Evolutionary conservation across 2,113 vertebrate genomes (phyloP).

Genomic region (Seriola dumerili): DNA sequence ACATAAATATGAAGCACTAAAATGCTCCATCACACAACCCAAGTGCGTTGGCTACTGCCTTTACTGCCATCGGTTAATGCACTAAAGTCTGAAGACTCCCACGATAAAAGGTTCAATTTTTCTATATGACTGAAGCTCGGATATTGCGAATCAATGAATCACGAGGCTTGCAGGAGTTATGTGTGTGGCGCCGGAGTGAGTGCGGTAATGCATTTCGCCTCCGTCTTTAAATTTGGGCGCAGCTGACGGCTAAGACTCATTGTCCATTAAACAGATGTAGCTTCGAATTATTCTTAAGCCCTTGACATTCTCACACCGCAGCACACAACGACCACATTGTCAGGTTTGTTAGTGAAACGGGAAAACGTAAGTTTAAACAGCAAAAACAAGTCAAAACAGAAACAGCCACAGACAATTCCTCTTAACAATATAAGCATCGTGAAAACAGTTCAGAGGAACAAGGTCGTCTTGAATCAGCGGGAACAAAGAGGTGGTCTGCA

Average conservation of each 20-base stretch:
- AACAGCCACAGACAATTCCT: background rate
- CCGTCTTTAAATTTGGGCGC: background rate
- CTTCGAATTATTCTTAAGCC: background rate
- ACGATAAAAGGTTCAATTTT: background rate
- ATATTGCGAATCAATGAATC: constrained; percentile 15
- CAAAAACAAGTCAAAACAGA: background rate
- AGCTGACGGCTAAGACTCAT: background rate
- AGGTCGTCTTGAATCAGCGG: background rate
- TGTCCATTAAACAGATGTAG: background rate
- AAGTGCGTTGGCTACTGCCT: background rate
- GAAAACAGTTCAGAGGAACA: background rate
- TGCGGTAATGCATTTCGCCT: background rate
- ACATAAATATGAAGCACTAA: constrained; percentile 24
- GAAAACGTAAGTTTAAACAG: background rate
- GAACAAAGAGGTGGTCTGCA: background rate
- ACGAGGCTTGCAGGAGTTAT: background rate
- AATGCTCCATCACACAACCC: background rate
- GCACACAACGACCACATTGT: background rate
- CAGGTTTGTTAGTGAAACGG: background rate
- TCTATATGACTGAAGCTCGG: background rate
- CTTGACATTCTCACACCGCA: background rate
- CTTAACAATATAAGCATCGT: background rate
- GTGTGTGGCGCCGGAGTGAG: background rate
- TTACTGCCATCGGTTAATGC: constrained; percentile 9
- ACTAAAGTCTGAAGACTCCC: background rate